phyloP scores from a whole-genome alignment of 1,140 invertebrate species.

The Trialeurodes vaporariorum region DNA sequence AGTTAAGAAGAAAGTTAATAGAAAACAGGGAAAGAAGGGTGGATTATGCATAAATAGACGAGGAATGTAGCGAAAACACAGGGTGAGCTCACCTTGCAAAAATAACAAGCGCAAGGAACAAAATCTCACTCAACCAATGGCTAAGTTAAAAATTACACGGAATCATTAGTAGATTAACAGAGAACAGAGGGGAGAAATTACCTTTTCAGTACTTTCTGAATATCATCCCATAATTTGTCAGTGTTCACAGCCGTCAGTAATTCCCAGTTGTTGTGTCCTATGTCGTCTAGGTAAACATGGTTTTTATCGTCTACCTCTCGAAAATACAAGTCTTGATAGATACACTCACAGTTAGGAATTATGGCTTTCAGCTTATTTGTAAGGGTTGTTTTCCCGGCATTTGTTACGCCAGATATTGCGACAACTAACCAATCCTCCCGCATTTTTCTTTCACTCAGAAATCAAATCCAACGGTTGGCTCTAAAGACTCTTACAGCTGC shows the following conservation, averaged over 20 bases:
- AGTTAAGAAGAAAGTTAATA: too few relatives aligned
- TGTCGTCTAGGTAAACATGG: slow-evolving; percentile 46
- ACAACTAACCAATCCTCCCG: slow-evolving; percentile 47
- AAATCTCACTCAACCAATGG: too few relatives aligned
- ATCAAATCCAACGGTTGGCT: slow-evolving; percentile 11
- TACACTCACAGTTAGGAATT: slow-evolving; percentile 41
- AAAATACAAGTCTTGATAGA: slow-evolving; percentile 71
- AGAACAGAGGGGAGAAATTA: too few relatives aligned
- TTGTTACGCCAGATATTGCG: slow-evolving; percentile 63
- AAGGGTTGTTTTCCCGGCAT: slow-evolving; percentile 67
- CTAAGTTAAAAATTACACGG: too few relatives aligned
- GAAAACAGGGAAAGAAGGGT: too few relatives aligned
- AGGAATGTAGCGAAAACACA: too few relatives aligned
- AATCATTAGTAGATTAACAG: too few relatives aligned
- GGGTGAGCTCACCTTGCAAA: too few relatives aligned
- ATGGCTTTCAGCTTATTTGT: slow-evolving; percentile 42
- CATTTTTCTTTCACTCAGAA: background rate
- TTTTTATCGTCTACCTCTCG: slow-evolving; percentile 49
- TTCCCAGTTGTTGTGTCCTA: slow-evolving; percentile 71
- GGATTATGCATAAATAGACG: too few relatives aligned
- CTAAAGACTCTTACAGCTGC: too few relatives aligned
- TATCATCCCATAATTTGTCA: slow-evolving; percentile 50
- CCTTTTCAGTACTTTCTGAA: slow-evolving; percentile 31
- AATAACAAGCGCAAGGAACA: too few relatives aligned
- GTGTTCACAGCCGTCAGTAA: slow-evolving; percentile 59